phyloP scores from a whole-genome alignment of 2,113 vertebrate genomes.

The Zapus hudsonius region DNA sequence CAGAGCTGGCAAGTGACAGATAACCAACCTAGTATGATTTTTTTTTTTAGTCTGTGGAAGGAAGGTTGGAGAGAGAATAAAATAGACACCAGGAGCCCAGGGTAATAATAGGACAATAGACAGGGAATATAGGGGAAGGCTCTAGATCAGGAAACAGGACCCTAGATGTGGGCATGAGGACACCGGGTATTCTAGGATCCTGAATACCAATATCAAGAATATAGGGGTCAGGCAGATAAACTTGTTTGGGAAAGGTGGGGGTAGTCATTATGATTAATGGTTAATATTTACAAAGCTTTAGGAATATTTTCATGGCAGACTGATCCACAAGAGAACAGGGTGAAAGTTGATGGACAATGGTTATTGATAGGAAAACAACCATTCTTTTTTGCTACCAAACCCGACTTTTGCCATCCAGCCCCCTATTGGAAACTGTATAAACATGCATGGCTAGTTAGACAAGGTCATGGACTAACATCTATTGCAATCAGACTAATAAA shows the following conservation, averaged over 20 bases:
- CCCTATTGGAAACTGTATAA: neutral
- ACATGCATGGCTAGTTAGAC: neutral
- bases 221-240: neutral
- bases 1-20: neutral
- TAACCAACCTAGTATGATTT: slow-evolving; percentile 24
- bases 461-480: neutral
- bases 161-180: neutral
- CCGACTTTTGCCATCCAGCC: neutral
- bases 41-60: slow-evolving; percentile 32
- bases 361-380: slow-evolving; percentile 44
- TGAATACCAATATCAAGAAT: neutral
- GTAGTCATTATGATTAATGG: neutral
- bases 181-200: neutral
- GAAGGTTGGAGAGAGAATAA: neutral
- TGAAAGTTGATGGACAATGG: slow-evolving; percentile 14
- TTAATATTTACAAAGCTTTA: neutral
- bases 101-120: neutral
- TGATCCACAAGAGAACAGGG: neutral
- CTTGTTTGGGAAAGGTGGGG: neutral
- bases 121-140: neutral
- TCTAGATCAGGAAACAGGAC: neutral
- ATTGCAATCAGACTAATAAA: neutral
- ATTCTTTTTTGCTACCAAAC: slow-evolving; percentile 4
- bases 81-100: neutral
- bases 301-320: neutral